Conservation (phyloP, 2,113 vertebrate genomes). For the Hippocampus zosterae region DNA sequence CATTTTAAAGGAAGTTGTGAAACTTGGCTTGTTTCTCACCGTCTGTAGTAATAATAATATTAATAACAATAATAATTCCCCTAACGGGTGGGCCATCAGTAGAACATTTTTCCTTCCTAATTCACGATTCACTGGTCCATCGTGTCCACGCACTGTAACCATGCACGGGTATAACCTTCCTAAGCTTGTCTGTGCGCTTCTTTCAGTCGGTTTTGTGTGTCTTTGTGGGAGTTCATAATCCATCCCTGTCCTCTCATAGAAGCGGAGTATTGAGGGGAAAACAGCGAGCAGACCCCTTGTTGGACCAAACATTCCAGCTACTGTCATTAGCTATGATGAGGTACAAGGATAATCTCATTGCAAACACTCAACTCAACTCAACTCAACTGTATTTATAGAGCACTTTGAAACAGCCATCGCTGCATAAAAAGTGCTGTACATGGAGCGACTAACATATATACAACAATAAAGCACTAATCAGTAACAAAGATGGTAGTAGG, state of each 20-base stretch:
- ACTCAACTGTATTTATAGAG: too few relatives aligned
- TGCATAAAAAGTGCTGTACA: too few relatives aligned
- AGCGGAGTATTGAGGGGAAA: constrained; percentile 69
- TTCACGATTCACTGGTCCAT: constrained; percentile 20
- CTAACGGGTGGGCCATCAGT: neutral
- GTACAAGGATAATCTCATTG: constrained; percentile 57
- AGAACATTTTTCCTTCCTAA: constrained; percentile 11
- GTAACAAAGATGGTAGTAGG: too few relatives aligned
- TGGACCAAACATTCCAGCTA: constrained; percentile 72
- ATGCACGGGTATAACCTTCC: constrained; percentile 26
- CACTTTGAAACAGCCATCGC: too few relatives aligned
- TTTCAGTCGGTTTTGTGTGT: constrained; percentile 41
- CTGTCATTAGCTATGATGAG: constrained; percentile 76
- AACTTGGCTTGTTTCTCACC: too few relatives aligned
- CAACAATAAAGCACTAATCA: too few relatives aligned
- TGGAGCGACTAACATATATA: too few relatives aligned
- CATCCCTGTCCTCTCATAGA: constrained; percentile 68
- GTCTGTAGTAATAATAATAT: too few relatives aligned
- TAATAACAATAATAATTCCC: neutral
- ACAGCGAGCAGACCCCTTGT: constrained; percentile 65
- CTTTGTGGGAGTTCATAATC: constrained; percentile 54
- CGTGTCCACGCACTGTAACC: constrained; percentile 19
- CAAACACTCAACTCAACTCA: neutral
- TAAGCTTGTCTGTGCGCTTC: constrained; percentile 23
- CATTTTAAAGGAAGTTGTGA: too few relatives aligned